Percentiles rank a stretch among this genome's conserved stretches.
Conservation (phyloP, 2,888 invertebrate genomes). For the Andrena dorsata region DNA sequence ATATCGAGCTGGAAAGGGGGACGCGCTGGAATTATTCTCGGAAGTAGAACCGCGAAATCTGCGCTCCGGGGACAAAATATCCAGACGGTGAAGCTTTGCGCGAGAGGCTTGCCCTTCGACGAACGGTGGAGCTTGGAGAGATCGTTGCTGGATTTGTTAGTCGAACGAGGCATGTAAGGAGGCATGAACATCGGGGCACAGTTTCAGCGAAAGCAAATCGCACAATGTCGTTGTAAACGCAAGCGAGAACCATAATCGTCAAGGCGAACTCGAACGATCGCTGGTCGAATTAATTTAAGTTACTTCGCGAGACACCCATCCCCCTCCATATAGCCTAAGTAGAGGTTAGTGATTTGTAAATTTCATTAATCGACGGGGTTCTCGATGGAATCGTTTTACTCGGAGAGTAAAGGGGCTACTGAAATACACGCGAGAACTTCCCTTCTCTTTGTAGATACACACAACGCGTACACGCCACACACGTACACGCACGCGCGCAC, state of each 20-base stretch:
- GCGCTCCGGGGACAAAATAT: no score
- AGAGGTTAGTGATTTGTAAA: slow-evolving; percentile 71
- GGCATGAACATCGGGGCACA: background rate
- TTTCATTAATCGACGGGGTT: slow-evolving; percentile 59
- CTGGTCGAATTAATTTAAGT: slow-evolving; percentile 58
- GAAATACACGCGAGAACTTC: slow-evolving; percentile 19
- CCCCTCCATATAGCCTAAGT: slow-evolving; percentile 62
- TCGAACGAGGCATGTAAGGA: no score
- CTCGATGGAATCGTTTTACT: slow-evolving; percentile 38
- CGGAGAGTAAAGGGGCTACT: slow-evolving; percentile 31
- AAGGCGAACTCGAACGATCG: slow-evolving; percentile 21
- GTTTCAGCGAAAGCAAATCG: slow-evolving; percentile 14
- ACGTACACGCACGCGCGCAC: background rate
- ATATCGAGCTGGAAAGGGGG: background rate
- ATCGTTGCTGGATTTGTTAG: no score
- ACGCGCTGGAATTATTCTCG: background rate
- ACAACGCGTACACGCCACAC: background rate
- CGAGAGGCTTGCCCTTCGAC: no score
- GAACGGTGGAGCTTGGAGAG: no score
- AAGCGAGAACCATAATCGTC: slow-evolving; percentile 14
- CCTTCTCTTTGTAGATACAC: slow-evolving; percentile 77
- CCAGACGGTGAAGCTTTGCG: no score
- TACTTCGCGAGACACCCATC: slow-evolving; percentile 28
- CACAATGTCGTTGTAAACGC: slow-evolving; percentile 36
- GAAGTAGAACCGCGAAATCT: no score